phyloP scores from a whole-genome alignment of 1,140 invertebrate genomes.

The Drosophila bifasciata region DNA sequence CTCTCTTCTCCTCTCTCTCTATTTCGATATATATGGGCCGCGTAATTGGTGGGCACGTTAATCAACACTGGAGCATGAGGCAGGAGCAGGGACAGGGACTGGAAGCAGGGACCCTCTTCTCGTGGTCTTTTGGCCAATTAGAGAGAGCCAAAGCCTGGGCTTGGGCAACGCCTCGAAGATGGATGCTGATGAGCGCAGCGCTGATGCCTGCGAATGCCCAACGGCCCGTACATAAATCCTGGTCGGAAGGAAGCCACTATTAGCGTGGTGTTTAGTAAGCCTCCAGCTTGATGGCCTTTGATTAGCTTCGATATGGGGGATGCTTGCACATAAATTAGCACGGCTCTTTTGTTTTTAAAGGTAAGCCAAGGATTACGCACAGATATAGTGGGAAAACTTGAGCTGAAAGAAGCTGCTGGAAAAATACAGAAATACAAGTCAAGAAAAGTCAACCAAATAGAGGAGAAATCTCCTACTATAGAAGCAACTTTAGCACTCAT shows the following conservation, averaged over 20 bases:
- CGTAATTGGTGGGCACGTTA: constrained; percentile 81
- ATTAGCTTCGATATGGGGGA: constrained; percentile 55
- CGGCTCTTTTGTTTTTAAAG: constrained; percentile 21
- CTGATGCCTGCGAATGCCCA: constrained; percentile 40
- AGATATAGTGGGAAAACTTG: not conserved
- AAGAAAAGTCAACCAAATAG: too few relatives aligned
- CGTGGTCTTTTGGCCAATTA: constrained; percentile 64
- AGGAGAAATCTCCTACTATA: too few relatives aligned
- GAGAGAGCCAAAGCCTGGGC: constrained; percentile 67
- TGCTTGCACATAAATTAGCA: constrained; percentile 54
- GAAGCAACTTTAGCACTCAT: too few relatives aligned
- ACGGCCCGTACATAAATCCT: constrained; percentile 62
- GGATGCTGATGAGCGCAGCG: constrained; percentile 72
- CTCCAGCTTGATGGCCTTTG: constrained; percentile 66
- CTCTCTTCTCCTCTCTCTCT: not conserved
- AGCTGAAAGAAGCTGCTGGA: not conserved
- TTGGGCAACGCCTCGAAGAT: constrained; percentile 65
- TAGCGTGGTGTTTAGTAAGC: constrained; percentile 65
- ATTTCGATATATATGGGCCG: constrained; percentile 68
- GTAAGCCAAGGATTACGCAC: not conserved
- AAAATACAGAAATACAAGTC: too few relatives aligned
- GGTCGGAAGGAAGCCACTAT: constrained; percentile 65
- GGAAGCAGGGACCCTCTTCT: not conserved
- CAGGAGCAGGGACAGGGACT: constrained; percentile 18
- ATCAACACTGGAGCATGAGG: constrained; percentile 58